These are phyloP conservation scores for Pyxicephalus adspersus DNA, from an alignment of 2,113 vertebrate genomes.

Conservation along the genomic window DNA sequence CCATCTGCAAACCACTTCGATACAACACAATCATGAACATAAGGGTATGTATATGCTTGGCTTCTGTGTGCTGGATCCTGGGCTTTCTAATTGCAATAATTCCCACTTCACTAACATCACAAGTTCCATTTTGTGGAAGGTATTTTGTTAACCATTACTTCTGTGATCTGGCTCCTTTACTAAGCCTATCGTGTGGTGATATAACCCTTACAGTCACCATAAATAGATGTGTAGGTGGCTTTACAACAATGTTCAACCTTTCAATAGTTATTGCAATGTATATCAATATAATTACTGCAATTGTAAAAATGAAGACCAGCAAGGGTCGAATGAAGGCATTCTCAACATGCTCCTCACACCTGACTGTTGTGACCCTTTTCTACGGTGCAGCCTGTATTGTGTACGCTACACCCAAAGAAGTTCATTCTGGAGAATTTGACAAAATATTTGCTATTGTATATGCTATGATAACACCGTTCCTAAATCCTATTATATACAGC, in stretches of 20 bases:
- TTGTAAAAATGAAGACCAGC: slow-evolving; percentile 53
- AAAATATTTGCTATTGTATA: slow-evolving; percentile 63
- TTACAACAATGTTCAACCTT: slow-evolving; percentile 41
- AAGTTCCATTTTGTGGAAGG: slow-evolving; percentile 20
- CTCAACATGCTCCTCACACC: slow-evolving; percentile 60
- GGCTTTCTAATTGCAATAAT: slow-evolving; percentile 47
- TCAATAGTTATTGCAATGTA: slow-evolving; percentile 60
- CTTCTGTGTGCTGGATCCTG: slow-evolving; percentile 51
- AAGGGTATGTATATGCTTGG: slow-evolving; percentile 57
- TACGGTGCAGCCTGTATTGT: slow-evolving; percentile 59
- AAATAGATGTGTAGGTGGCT: not conserved
- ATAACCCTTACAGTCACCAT: slow-evolving; percentile 59
- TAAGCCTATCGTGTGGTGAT: slow-evolving; percentile 65
- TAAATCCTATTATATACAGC: slow-evolving; percentile 62
- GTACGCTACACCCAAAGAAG: slow-evolving; percentile 58
- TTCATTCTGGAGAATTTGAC: slow-evolving; percentile 29
- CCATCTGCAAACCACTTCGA: slow-evolving; percentile 65
- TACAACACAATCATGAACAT: slow-evolving; percentile 62
- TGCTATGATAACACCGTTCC: slow-evolving; percentile 62
- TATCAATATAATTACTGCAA: slow-evolving; percentile 42
- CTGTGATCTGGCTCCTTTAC: slow-evolving; percentile 65
- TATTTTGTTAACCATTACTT: slow-evolving; percentile 28
- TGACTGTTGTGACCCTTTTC: slow-evolving; percentile 56
- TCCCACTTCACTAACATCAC: not conserved
- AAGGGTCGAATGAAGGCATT: slow-evolving; percentile 57